phyloP scores from a whole-genome alignment of 1,140 invertebrate species.

The Ostrea denselamellosa region DNA sequence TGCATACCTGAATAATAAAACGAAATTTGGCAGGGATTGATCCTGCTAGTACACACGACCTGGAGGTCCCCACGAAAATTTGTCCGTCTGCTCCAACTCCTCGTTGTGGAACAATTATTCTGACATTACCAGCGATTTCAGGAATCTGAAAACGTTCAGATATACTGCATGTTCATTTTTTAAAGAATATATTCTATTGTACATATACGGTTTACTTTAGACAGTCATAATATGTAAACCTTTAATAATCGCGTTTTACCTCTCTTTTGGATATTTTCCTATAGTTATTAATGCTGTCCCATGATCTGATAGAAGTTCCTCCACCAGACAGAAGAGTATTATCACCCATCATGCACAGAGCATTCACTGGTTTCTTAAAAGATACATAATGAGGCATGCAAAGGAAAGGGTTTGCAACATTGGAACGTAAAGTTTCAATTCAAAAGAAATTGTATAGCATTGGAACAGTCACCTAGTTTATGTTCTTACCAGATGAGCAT shows the following conservation, averaged over 20 bases:
- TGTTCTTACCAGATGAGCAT: constrained; percentile 74
- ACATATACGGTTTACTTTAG: too few relatives aligned
- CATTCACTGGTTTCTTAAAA: constrained; percentile 87
- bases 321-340: constrained; percentile 91
- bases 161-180: too few relatives aligned
- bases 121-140: constrained; percentile 89
- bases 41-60: constrained; percentile 68
- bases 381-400: background rate
- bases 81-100: constrained; percentile 92
- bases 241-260: constrained; percentile 79
- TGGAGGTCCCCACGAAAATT: constrained; percentile 83
- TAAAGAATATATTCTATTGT: too few relatives aligned
- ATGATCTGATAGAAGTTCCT: constrained; percentile 91
- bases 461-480: too few relatives aligned
- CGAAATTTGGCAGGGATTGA: constrained; percentile 82
- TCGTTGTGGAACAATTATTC: constrained; percentile 91
- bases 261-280: constrained; percentile 93
- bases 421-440: background rate
- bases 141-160: constrained; percentile 84
- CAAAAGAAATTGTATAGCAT: too few relatives aligned
- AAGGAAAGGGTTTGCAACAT: background rate
- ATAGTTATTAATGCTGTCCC: constrained; percentile 92
- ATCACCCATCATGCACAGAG: constrained; percentile 91
- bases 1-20: constrained; percentile 11
- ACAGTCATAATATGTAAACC: too few relatives aligned